Base-by-base conservation (phyloP, 2,797 vertebrate species). In the Lagocephalus sceleratus region DNA sequence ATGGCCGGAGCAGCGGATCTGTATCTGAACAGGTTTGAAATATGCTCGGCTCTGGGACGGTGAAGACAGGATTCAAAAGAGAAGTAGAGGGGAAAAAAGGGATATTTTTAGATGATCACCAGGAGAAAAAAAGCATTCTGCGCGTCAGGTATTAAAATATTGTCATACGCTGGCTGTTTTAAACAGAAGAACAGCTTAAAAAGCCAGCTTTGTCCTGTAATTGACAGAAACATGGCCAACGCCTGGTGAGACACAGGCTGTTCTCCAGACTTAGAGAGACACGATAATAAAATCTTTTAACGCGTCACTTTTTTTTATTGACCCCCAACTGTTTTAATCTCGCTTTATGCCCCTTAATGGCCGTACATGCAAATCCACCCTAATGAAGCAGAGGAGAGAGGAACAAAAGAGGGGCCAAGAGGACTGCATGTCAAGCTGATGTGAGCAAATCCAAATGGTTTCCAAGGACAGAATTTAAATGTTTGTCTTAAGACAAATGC, bases 271-370 rank as follows among this genome's bases (percentile, higher is more conserved):
- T 57, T 57, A 26, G 47, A 68, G 64, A 59, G 65, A 63, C 75
- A 74, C 42, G 50, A 68, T 79, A 72, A 85, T 82, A 85, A 82
- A 84, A 82, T 59, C 73, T 68, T 70, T 71, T 71, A 77, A 82
- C 79, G 35, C 66, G 7, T n/a, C n/a, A 6, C 40, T 42, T 12
- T 71, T 54, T 75, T 86, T 83, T 84, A 86, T 76, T 77, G 76
- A 80, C 78, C 61, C 80, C 82, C 85, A 40, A 75, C 82, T 89
- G 86, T 75, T 88, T 78, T 62, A 71, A 74, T 83, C 74, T 78
- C 70, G 75, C 81, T 75, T 70, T 66, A 63, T 70, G 63, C 68
- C 48, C 74, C 51, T 71, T 84, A 78, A 85, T 69, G 71, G 79
- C 61, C 63, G 51, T 29, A 6, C 58, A 78, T 79, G 72, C 57